Base-by-base conservation (phyloP, 2,113 vertebrate species). In the Xerus inauris region DNA sequence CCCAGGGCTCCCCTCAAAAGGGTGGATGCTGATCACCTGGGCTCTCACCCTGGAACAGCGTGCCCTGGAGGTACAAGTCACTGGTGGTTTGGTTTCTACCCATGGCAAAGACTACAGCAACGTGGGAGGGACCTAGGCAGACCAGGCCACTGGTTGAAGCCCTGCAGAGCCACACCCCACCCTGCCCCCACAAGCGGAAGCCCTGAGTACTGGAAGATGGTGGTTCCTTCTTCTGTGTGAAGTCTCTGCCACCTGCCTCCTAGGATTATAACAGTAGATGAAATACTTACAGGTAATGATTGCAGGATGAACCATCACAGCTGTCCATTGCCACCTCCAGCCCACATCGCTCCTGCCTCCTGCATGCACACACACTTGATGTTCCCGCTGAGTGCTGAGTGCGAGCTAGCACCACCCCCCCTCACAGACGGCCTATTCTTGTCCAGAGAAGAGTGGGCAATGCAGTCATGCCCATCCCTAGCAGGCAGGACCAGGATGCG, bases 301-400 rank as follows among this genome's bases (percentile, higher is more conserved):
- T 40, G 62, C 62, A 9, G 28, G 38, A 28, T 57, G 20, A 42
- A 42, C 8, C 3, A 24, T 32, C 19, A 1, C 49, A 28, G 20
- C 38, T 13, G 79, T 16, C 28, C 16, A 3, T 1, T 0, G 12
- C 30, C 67, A 24, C 4, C 80, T 35, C 57, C 6, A 5, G 40
- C 5, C 24, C 24, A 3, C 32, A 14, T 4, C 24, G 3, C 13
- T 1, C 67, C 14, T 6, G 57, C 67, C 38, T 30, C 22, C 24
- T 10, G 1, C 30, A 8, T 10, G 49, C n/a, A 30, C 5, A 0
- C 40, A 26, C 1, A 0, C 20, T 14, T n/a, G 14, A 2, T 0
- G 3, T 0, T 3, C 17, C 22, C 14, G 4, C 24, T 45, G 7
- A 3, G 0, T 2, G 24, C 38, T 17, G 45, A 65, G 45, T 62